Percentiles rank a stretch among this genome's conserved stretches.
These are phyloP conservation scores for Aegotheles bennettii DNA, from an alignment of 2,113 vertebrate species.

Conservation along the genomic window DNA sequence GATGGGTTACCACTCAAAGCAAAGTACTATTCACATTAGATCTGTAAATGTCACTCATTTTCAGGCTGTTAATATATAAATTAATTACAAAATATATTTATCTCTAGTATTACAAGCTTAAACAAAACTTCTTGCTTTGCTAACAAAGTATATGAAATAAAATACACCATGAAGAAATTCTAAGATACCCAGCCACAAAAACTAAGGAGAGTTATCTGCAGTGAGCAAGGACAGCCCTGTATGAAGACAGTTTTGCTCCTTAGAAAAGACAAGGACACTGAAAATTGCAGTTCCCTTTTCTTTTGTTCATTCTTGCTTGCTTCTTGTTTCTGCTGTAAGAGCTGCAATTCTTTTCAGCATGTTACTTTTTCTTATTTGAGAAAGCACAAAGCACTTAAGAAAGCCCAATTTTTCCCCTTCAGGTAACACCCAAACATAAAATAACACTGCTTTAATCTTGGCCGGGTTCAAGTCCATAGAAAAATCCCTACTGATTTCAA, in stretches of 20 bases:
- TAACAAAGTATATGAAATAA: not conserved
- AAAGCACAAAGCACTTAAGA: not conserved
- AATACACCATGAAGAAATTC: not conserved
- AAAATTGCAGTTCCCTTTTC: not conserved
- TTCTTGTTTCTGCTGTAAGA: not conserved
- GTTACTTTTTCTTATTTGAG: not conserved
- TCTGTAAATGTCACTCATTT: not conserved
- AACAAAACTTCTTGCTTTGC: not conserved
- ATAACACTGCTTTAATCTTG: not conserved
- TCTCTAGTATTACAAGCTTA: not conserved
- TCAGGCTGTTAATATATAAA: not conserved
- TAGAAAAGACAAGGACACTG: not conserved
- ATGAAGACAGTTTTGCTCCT: not conserved
- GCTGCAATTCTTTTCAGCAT: not conserved
- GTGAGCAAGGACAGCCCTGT: not conserved
- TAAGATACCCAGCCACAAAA: not conserved
- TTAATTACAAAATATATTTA: not conserved
- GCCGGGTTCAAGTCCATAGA: not conserved
- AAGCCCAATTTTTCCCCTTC: not conserved
- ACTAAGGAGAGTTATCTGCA: not conserved
- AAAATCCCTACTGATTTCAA: not conserved
- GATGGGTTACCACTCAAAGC: not conserved
- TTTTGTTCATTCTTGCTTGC: not conserved
- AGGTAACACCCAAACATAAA: not conserved
- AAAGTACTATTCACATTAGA: not conserved